Conservation (phyloP, 2,888 invertebrate species). For the Nebria brevicollis region DNA sequence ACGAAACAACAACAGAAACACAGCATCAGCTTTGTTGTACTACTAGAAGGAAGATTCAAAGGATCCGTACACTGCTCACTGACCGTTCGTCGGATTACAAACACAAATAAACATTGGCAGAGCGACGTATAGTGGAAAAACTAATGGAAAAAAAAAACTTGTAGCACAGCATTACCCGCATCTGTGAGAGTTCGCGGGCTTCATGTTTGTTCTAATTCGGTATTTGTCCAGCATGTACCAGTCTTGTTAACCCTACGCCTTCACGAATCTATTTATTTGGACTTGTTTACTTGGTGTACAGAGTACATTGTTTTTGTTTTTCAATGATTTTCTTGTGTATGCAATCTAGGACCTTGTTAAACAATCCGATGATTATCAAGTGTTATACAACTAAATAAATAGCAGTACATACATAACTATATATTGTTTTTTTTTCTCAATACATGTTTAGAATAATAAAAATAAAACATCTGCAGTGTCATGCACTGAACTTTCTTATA, state of each 20-base stretch:
- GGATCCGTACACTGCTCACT: constrained; percentile 13
- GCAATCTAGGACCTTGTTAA: neutral
- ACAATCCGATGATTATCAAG: neutral
- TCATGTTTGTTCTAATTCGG: constrained; percentile 13
- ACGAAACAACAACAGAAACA: neutral
- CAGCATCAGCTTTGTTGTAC: constrained; percentile 6
- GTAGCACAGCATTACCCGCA: constrained; percentile 26
- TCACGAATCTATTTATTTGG: neutral
- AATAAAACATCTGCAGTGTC: too few species aligned
- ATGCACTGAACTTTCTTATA: too few species aligned
- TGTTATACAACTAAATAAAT: too few species aligned
- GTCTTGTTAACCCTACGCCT: constrained; percentile 29
- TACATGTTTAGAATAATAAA: too few species aligned
- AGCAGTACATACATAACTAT: too few species aligned
- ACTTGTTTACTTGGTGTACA: neutral
- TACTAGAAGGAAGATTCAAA: constrained; percentile 4
- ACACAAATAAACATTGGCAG: constrained; percentile 29
- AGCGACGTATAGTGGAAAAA: neutral
- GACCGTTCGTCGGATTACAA: constrained; percentile 21
- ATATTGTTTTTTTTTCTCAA: too few species aligned
- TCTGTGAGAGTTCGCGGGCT: constrained; percentile 5
- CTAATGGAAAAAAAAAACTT: constrained; percentile 4
- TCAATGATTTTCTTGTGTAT: constrained; percentile 6
- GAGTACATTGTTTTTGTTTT: constrained; percentile 2
- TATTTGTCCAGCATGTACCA: constrained; percentile 21